A percentile compares a stretch with the other conserved stretches of the same genome.
phyloP scores from a whole-genome alignment of 1,140 invertebrate genomes.

The Medauroidea extradentata region DNA sequence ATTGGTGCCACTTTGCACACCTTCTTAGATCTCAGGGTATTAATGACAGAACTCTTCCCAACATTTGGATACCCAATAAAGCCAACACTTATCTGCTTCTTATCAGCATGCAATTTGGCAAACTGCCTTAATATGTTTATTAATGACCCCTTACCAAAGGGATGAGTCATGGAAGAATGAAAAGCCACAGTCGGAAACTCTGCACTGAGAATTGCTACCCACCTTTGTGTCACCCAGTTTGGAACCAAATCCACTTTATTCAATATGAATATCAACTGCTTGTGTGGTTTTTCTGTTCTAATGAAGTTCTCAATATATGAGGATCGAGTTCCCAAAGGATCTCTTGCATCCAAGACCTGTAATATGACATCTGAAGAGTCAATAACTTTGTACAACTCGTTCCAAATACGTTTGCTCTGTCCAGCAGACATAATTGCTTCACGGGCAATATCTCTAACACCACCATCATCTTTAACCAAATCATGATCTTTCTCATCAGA shows the following conservation, averaged over 20 bases:
- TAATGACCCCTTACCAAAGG: slow-evolving; percentile 96
- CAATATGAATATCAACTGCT: slow-evolving; percentile 90
- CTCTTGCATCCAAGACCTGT: slow-evolving; percentile 90
- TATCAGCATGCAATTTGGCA: slow-evolving; percentile 90
- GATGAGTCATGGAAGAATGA: slow-evolving; percentile 95
- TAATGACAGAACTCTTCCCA: slow-evolving; percentile 98
- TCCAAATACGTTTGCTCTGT: slow-evolving; percentile 97
- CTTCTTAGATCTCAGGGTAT: slow-evolving; percentile 90
- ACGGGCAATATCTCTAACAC: slow-evolving; percentile 66
- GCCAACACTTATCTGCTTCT: slow-evolving; percentile 98
- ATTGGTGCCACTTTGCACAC: slow-evolving; percentile 98
- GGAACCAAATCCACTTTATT: slow-evolving; percentile 96
- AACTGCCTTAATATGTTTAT: slow-evolving; percentile 96
- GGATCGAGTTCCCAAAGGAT: slow-evolving; percentile 93
- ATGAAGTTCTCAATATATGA: slow-evolving; percentile 88
- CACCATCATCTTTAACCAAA: slow-evolving; percentile 74
- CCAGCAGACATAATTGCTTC: slow-evolving; percentile 90
- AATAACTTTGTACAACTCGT: slow-evolving; percentile 98
- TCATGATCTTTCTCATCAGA: slow-evolving; percentile 75
- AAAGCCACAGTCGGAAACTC: slow-evolving; percentile 99
- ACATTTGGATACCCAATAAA: slow-evolving; percentile 99
- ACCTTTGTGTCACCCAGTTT: slow-evolving; percentile 94
- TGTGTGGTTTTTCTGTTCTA: slow-evolving; percentile 86
- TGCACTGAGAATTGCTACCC: slow-evolving; percentile 87
- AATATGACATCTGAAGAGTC: slow-evolving; percentile 97